Percentiles rank a stretch among this genome's conserved stretches.
phyloP scores from a whole-genome alignment of 2,888 invertebrate species.

The Cyclophora albipunctata region DNA sequence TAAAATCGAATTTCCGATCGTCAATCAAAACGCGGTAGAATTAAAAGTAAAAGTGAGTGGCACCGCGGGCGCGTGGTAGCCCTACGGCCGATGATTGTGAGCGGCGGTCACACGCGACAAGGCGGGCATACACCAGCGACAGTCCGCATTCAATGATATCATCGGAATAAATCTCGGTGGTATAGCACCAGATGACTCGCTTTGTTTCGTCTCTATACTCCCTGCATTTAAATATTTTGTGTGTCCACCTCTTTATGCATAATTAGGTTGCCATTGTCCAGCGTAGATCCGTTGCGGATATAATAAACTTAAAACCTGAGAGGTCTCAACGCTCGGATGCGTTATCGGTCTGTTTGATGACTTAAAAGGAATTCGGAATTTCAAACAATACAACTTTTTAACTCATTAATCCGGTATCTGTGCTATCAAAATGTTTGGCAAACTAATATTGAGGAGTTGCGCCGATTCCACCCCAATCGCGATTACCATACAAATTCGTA shows the following conservation, averaged over 20 bases:
- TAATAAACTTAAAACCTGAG: not conserved
- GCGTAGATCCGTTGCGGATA: not conserved
- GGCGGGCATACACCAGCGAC: conserved; percentile 25
- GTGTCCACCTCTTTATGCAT: conserved; percentile 18
- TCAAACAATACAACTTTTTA: no score
- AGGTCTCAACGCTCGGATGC: no score
- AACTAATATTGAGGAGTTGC: no score
- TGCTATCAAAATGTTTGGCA: no score
- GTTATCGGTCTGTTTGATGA: no score
- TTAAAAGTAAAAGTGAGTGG: no score
- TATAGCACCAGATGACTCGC: conserved; percentile 51
- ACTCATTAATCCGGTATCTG: no score
- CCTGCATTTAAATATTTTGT: conserved; percentile 34
- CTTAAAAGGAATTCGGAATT: no score
- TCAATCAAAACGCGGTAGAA: no score
- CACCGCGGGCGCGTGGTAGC: conserved; percentile 6
- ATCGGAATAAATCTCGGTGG: conserved; percentile 51
- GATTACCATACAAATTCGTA: not conserved
- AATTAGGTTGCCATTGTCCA: conserved; percentile 20
- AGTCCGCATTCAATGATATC: conserved; percentile 40
- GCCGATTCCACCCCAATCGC: no score
- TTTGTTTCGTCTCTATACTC: conserved; percentile 39
- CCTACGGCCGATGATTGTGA: conserved; percentile 17
- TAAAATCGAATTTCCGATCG: no score
- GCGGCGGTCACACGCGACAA: conserved; percentile 28